Percentiles rank a stretch among this genome's conserved stretches.
phyloP scores from a whole-genome alignment of 2,797 vertebrate genomes.

The Aeoliscus strigatus region DNA sequence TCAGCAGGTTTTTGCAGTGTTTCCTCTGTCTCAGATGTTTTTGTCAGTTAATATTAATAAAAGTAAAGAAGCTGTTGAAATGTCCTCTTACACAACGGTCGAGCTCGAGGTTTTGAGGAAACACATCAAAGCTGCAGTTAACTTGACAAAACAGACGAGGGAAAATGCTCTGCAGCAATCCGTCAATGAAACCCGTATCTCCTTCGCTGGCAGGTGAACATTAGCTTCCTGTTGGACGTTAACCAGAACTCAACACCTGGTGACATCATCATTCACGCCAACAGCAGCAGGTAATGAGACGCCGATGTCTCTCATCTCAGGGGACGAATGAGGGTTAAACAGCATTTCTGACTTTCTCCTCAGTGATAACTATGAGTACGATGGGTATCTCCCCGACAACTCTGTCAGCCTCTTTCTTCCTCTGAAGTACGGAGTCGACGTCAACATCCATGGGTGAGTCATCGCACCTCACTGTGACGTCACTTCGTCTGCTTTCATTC shows the following conservation, averaged over 20 bases:
- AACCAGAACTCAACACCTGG: conserved; percentile 82
- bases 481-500: too few species aligned
- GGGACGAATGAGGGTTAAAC: too few species aligned
- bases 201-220: conserved; percentile 75
- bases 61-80: conserved; percentile 22
- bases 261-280: conserved; percentile 78
- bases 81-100: too few species aligned
- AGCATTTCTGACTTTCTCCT: too few species aligned
- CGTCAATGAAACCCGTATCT: too few species aligned
- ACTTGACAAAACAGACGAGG: too few species aligned
- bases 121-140: not conserved
- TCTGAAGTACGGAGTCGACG: conserved; percentile 81
- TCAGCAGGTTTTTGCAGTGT: conserved; percentile 15
- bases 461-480: not conserved
- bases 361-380: conserved; percentile 83
- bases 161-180: too few species aligned
- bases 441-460: conserved; percentile 84
- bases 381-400: conserved; percentile 74
- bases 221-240: conserved; percentile 87
- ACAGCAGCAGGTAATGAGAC: conserved; percentile 86
- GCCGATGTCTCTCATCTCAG: too few species aligned
- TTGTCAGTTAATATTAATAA: conserved; percentile 12
- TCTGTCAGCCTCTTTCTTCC: conserved; percentile 69
- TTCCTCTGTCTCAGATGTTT: conserved; percentile 2
- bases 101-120: conserved; percentile 2